Conservation (phyloP, 2,888 invertebrate species). For the Hyalella azteca region DNA sequence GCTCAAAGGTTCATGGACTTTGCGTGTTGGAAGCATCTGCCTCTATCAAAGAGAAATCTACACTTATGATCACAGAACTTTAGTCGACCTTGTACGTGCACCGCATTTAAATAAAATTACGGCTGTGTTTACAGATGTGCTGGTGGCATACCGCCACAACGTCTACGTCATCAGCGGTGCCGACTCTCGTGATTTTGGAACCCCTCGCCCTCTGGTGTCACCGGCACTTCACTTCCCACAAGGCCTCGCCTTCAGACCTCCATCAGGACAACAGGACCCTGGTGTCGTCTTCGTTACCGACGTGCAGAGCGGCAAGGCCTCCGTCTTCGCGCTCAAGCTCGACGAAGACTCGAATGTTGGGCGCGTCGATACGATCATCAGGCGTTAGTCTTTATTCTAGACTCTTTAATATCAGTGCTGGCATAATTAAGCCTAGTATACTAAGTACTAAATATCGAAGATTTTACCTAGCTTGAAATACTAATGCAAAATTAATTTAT, state of each 20-base stretch:
- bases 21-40: no score
- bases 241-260: conserved; percentile 24
- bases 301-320: conserved; percentile 8
- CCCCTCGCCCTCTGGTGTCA: conserved; percentile 23
- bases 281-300: conserved; percentile 38
- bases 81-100: no score
- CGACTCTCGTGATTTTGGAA: conserved; percentile 1
- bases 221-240: conserved; percentile 13
- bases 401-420: no score
- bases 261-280: conserved; percentile 14
- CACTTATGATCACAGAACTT: no score
- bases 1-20: no score
- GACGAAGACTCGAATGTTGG: neutral
- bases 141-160: conserved; percentile 38
- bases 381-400: conserved; percentile 38
- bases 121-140: conserved; percentile 29
- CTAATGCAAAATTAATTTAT: no score
- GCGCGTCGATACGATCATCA: conserved; percentile 27
- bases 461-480: no score
- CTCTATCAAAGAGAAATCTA: no score
- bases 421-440: no score
- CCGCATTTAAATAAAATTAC: no score
- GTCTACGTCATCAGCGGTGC: conserved; percentile 36
- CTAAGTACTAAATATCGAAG: no score
- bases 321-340: conserved; percentile 41